Evolutionary conservation across 2,797 vertebrate species (phyloP).

Genomic region (Gymnodraco acuticeps): DNA sequence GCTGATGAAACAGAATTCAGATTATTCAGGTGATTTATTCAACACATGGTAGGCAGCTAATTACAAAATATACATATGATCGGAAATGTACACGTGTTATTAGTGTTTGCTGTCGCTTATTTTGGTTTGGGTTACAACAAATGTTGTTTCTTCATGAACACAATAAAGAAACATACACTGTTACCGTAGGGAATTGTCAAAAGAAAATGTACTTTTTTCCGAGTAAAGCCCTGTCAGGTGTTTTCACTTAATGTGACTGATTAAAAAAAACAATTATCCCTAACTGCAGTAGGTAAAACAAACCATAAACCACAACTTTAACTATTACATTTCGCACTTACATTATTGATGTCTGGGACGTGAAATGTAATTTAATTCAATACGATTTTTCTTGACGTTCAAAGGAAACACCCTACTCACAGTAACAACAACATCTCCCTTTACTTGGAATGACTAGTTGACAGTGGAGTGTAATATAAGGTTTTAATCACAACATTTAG

Average conservation of each 20-base stretch:
- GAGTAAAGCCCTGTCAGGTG: not conserved
- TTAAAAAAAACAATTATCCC: not conserved
- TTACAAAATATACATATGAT: conserved; percentile 43
- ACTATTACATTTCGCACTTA: conserved; percentile 12
- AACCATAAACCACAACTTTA: not conserved
- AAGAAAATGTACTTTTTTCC: conserved; percentile 5
- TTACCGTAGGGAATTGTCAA: not conserved
- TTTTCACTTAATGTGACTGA: not conserved
- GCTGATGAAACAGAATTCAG: not conserved
- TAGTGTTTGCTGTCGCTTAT: conserved; percentile 40
- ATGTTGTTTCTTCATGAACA: conserved; percentile 15
- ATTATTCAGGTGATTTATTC: conserved; percentile 51
- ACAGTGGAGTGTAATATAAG: conserved; percentile 15
- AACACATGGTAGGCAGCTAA: conserved; percentile 35
- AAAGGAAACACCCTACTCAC: not conserved
- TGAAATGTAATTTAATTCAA: not conserved
- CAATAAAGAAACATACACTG: not conserved
- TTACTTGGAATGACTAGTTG: conserved; percentile 3
- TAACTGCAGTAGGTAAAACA: not conserved
- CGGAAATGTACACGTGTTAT: conserved; percentile 31
- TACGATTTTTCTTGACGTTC: not conserved
- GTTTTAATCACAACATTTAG: not conserved
- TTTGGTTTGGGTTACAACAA: not conserved
- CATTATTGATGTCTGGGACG: not conserved
- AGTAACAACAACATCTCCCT: not conserved